Evolutionary conservation across 2,113 vertebrate species (phyloP).

Genomic region (Microtus richardsoni): DNA sequence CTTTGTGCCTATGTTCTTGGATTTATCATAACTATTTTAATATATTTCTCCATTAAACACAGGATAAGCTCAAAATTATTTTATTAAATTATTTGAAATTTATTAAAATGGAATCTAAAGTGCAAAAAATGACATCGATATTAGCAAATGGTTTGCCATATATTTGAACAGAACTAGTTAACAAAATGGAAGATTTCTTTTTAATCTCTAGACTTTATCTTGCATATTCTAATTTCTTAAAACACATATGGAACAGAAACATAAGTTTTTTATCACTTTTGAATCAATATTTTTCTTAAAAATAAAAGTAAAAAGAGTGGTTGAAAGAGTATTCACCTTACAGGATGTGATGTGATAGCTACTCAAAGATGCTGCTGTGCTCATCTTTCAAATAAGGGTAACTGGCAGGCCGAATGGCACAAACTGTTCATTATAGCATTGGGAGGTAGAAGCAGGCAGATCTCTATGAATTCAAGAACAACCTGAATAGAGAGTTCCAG

Average conservation of each 20-base stretch:
- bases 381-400: background rate
- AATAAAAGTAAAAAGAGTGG: background rate
- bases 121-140: background rate
- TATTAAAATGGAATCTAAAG: background rate
- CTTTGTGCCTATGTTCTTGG: background rate
- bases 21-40: background rate
- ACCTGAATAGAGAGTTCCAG: background rate
- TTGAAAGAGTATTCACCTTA: background rate
- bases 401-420: background rate
- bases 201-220: background rate
- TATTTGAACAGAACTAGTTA: background rate
- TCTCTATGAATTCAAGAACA: background rate
- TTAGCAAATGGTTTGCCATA: background rate
- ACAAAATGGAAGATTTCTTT: background rate
- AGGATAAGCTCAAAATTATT: background rate
- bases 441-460: too few relatives aligned
- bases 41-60: background rate
- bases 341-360: background rate
- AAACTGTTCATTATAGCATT: background rate
- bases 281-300: background rate
- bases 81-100: slow-evolving; percentile 14
- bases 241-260: background rate
- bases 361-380: too few relatives aligned
- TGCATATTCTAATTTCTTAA: background rate
- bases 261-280: slow-evolving; percentile 10